These are phyloP conservation scores for Anthopleura sola DNA, from an alignment of 64 coral and sea anemone species.

Conservation along the genomic window DNA sequence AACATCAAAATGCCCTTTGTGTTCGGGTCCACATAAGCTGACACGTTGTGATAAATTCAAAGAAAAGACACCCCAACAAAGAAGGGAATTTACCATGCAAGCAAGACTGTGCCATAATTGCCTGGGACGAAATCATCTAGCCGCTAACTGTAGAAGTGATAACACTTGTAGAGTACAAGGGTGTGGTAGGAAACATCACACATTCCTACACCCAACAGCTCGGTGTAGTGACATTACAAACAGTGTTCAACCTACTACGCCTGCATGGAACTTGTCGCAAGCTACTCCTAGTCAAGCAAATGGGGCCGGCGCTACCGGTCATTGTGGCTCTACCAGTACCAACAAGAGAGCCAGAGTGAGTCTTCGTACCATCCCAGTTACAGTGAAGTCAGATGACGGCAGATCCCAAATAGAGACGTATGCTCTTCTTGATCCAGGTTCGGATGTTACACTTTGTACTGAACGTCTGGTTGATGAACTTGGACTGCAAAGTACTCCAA, in stretches of 20 bases:
- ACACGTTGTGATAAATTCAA: too few species aligned
- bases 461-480: slow-evolving; percentile 33
- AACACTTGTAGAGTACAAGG: slow-evolving; percentile 41
- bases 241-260: neutral
- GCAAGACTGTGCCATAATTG: too few species aligned
- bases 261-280: neutral
- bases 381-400: neutral
- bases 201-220: slow-evolving; percentile 1
- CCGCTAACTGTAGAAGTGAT: slow-evolving; percentile 39
- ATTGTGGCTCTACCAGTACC: neutral
- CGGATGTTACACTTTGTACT: slow-evolving; percentile 40
- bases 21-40: too few species aligned
- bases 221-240: neutral
- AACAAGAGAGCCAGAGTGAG: neutral
- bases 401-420: neutral
- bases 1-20: too few species aligned
- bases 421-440: slow-evolving; percentile 27
- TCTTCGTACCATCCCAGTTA: slow-evolving; percentile 17
- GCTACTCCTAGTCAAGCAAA: neutral
- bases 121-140: slow-evolving; percentile 31
- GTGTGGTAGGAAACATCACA: slow-evolving; percentile 55
- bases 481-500: neutral
- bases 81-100: too few species aligned
- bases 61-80: too few species aligned
- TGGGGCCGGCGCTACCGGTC: slow-evolving; percentile 24